phyloP scores from a whole-genome alignment of 2,797 vertebrate species.

The Clarias laeviceps region DNA sequence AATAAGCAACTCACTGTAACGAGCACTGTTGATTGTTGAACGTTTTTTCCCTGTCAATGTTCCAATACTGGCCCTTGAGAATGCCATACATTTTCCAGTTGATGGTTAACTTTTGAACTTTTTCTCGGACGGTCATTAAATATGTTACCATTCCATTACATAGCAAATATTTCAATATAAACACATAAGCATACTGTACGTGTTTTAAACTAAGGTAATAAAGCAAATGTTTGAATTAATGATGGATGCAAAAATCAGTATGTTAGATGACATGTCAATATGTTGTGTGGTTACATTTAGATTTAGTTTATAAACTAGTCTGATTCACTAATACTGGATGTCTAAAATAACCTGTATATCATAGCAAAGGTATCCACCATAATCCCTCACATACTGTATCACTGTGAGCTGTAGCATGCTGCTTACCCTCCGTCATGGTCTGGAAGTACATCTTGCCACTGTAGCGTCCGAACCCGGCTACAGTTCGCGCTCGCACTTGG shows the following conservation, averaged over 20 bases:
- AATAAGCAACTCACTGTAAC: no score
- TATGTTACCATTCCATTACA: no score
- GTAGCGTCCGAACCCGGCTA: conserved; percentile 95
- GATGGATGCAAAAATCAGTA: background rate
- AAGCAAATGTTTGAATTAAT: background rate
- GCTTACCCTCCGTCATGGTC: conserved; percentile 98
- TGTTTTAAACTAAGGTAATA: background rate
- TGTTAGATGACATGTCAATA: background rate
- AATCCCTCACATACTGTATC: background rate
- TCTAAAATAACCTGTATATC: no score
- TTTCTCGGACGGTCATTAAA: no score
- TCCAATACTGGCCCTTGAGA: no score
- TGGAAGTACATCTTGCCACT: conserved; percentile 99
- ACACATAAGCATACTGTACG: background rate
- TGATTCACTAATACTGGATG: no score
- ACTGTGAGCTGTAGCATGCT: conserved; percentile 12
- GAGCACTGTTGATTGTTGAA: no score
- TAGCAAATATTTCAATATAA: background rate
- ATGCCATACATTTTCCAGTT: no score
- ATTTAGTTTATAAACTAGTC: background rate
- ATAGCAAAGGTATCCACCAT: background rate
- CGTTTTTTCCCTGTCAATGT: no score
- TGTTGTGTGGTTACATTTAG: background rate
- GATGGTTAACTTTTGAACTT: no score
- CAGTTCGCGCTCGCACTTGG: conserved; percentile 96